Percentiles rank a stretch among this genome's conserved stretches.
Conservation (phyloP, 2,888 invertebrate genomes). For the Drosophila kuntzei region DNA sequence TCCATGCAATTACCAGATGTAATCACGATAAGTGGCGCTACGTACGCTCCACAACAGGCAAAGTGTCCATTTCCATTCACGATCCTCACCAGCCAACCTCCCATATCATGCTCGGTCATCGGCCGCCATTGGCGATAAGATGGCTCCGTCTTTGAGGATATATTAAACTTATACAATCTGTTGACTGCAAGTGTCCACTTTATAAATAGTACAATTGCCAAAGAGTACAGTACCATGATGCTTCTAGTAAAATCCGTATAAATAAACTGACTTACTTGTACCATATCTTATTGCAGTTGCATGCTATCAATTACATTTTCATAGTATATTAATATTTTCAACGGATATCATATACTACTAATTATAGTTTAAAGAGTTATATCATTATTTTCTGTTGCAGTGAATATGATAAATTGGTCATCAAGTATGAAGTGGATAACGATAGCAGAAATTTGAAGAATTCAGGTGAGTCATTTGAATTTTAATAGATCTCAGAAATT, state of each 20-base stretch:
- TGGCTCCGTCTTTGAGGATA: background rate
- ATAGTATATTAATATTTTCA: background rate
- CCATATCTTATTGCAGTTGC: background rate
- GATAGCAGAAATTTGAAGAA: no score
- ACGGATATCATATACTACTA: background rate
- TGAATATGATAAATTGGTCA: background rate
- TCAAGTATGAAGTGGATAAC: background rate
- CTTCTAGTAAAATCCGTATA: background rate
- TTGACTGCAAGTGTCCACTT: background rate
- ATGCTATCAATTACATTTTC: background rate
- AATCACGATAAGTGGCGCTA: conserved; percentile 13
- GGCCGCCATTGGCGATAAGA: conserved; percentile 1
- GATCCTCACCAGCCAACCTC: conserved; percentile 19
- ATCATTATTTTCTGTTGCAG: background rate
- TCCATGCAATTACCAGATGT: conserved; percentile 20
- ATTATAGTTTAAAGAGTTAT: background rate
- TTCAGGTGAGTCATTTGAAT: no score
- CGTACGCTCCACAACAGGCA: conserved; percentile 23
- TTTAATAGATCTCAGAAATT: no score
- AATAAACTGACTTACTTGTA: background rate
- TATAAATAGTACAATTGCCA: background rate
- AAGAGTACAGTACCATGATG: conserved; percentile 1
- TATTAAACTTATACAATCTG: background rate
- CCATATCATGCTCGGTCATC: background rate
- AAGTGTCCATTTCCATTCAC: conserved; percentile 9